These are phyloP conservation scores for Physocephala rufipes DNA, from an alignment of 2,888 invertebrate species.

Conservation along the genomic window DNA sequence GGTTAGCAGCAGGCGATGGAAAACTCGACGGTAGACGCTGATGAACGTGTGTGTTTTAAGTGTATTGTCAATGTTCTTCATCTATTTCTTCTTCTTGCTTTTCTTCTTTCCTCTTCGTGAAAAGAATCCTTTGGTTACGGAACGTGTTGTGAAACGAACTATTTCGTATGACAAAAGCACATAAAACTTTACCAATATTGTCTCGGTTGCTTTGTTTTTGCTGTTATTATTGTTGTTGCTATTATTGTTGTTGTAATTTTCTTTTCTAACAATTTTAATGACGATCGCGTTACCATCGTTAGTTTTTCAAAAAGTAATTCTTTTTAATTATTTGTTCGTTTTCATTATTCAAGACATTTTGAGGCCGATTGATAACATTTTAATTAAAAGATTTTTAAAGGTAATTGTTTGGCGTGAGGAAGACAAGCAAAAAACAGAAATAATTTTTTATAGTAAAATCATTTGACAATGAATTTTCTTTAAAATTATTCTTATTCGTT, in stretches of 20 bases:
- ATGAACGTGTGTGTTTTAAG: slow-evolving; percentile 19
- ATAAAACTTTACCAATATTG: background rate
- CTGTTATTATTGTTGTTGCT: background rate
- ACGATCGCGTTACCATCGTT: slow-evolving; percentile 33
- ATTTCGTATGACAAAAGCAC: slow-evolving; percentile 42
- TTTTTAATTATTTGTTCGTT: too few species aligned
- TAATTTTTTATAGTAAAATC: too few species aligned
- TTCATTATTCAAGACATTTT: too few species aligned
- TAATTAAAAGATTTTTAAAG: too few species aligned
- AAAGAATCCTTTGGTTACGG: background rate
- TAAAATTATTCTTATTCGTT: too few species aligned
- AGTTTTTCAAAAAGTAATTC: slow-evolving; percentile 14
- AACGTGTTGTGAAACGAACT: slow-evolving; percentile 46
- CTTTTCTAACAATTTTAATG: slow-evolving; percentile 12
- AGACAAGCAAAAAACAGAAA: too few species aligned
- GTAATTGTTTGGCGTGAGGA: too few species aligned
- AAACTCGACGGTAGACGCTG: slow-evolving; percentile 11
- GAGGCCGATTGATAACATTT: too few species aligned
- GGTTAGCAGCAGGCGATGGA: slow-evolving; percentile 19
- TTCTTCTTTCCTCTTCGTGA: too few species aligned
- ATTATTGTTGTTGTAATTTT: slow-evolving; percentile 3
- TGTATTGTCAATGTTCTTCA: slow-evolving; percentile 42
- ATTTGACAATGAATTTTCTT: too few species aligned
- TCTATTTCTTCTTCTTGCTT: slow-evolving; percentile 51
- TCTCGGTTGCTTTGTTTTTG: background rate